These are phyloP conservation scores for Melanotaenia duboulayi DNA, from an alignment of 2,113 vertebrate species.

Conservation along the genomic window DNA sequence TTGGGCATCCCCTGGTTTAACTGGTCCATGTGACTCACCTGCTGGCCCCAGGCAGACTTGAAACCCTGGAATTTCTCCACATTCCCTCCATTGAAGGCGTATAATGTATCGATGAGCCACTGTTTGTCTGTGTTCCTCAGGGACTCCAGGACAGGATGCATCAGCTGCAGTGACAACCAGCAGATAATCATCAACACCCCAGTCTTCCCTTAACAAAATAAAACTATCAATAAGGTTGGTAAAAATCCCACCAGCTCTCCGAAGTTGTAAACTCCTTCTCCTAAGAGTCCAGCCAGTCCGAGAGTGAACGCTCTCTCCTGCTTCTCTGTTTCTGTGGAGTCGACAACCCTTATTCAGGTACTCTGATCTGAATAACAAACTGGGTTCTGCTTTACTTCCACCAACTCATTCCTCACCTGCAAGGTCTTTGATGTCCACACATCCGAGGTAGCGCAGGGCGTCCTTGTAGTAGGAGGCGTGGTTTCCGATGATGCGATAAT, in stretches of 20 bases:
- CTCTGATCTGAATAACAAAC: not conserved
- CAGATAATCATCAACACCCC: not conserved
- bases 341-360: not conserved
- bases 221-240: not conserved
- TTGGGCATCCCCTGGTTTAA: too few relatives aligned
- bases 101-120: slow-evolving; percentile 97
- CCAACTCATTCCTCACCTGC: slow-evolving; percentile 80
- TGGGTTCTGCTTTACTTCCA: not conserved
- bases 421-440: slow-evolving; percentile 93
- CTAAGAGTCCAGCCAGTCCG: slow-evolving; percentile 93
- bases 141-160: slow-evolving; percentile 96
- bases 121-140: slow-evolving; percentile 93
- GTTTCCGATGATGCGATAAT: slow-evolving; percentile 95
- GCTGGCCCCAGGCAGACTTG: slow-evolving; percentile 94
- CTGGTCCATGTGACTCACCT: slow-evolving; percentile 79
- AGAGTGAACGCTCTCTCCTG: slow-evolving; percentile 97
- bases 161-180: slow-evolving; percentile 84
- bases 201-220: not conserved
- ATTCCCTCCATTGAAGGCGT: slow-evolving; percentile 95
- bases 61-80: slow-evolving; percentile 94
- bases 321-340: slow-evolving; percentile 89
- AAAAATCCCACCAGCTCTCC: slow-evolving; percentile 90
- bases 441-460: slow-evolving; percentile 93
- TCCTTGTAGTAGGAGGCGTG: slow-evolving; percentile 96
- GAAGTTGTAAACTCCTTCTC: slow-evolving; percentile 98